Percentiles rank a stretch among this genome's conserved stretches.
Evolutionary conservation across 2,113 vertebrate genomes (phyloP).

Genomic region (Tapirus terrestris): DNA sequence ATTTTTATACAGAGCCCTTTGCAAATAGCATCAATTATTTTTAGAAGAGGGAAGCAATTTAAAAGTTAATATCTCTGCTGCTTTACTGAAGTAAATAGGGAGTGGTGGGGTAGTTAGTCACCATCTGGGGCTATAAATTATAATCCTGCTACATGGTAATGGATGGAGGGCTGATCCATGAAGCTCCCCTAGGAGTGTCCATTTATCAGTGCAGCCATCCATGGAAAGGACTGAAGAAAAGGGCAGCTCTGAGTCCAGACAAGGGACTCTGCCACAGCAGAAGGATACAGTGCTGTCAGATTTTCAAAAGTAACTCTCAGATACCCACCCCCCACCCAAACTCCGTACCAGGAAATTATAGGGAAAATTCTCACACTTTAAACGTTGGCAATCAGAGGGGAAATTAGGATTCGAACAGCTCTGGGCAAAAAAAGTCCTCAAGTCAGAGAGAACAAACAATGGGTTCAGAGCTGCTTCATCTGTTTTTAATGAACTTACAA

Average conservation of each 20-base stretch:
- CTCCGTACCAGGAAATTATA: not conserved
- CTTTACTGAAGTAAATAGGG: constrained; percentile 50
- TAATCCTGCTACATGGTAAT: constrained; percentile 60
- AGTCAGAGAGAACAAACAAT: not conserved
- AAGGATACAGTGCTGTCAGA: not conserved
- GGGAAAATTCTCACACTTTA: not conserved
- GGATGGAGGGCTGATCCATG: constrained; percentile 37
- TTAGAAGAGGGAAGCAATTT: constrained; percentile 52
- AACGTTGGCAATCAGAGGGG: not conserved
- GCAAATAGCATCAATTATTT: constrained; percentile 56
- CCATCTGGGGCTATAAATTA: constrained; percentile 77
- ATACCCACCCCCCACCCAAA: too few relatives aligned
- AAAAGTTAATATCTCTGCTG: constrained; percentile 53
- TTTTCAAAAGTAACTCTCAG: not conserved
- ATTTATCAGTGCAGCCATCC: constrained; percentile 63
- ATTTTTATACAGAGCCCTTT: not conserved
- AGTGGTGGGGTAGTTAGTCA: constrained; percentile 43
- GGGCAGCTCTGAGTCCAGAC: not conserved
- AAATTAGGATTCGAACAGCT: not conserved
- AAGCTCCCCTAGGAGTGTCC: constrained; percentile 63
- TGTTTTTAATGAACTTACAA: not conserved
- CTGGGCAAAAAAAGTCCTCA: not conserved
- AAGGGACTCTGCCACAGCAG: not conserved
- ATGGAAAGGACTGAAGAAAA: not conserved
- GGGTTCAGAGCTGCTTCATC: not conserved